Conservation (phyloP, 1,140 invertebrate genomes). For the Monomorium pharaonis region DNA sequence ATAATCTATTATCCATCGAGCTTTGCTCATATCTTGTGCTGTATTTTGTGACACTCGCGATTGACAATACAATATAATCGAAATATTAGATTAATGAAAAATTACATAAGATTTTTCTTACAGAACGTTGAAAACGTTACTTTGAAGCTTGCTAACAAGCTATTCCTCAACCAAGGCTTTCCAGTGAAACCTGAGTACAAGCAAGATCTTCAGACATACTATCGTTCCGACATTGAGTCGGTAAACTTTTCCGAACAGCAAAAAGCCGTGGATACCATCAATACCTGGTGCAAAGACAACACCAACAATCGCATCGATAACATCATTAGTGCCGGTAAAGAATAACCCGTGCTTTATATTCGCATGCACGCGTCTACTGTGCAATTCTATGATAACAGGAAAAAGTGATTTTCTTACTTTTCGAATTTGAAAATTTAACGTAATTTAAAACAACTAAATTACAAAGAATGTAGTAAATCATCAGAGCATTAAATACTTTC, state of each 20-base stretch:
- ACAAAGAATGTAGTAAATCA: neutral
- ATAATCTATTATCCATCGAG: neutral
- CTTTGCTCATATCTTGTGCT: neutral
- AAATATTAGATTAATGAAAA: neutral
- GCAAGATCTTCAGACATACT: conserved; percentile 63
- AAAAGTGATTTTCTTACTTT: neutral
- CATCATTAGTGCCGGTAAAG: conserved; percentile 83
- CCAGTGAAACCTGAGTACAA: conserved; percentile 68
- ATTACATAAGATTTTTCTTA: too few relatives aligned
- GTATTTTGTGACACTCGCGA: neutral
- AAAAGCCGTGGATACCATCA: conserved; percentile 83
- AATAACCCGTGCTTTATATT: conserved; percentile 8
- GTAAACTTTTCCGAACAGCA: conserved; percentile 80
- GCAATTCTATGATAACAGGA: neutral
- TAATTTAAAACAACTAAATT: neutral
- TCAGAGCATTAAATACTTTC: neutral
- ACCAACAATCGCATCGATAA: conserved; percentile 87
- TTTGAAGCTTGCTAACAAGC: conserved; percentile 78
- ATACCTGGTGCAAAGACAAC: conserved; percentile 85
- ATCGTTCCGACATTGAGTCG: conserved; percentile 62
- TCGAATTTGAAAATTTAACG: neutral
- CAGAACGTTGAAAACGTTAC: conserved; percentile 76
- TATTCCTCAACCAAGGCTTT: conserved; percentile 69
- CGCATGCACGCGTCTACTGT: too few relatives aligned
- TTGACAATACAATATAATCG: neutral